Evolutionary conservation across 2,797 vertebrate species (phyloP).

Genomic region (Phrynocephalus guinanensis): DNA sequence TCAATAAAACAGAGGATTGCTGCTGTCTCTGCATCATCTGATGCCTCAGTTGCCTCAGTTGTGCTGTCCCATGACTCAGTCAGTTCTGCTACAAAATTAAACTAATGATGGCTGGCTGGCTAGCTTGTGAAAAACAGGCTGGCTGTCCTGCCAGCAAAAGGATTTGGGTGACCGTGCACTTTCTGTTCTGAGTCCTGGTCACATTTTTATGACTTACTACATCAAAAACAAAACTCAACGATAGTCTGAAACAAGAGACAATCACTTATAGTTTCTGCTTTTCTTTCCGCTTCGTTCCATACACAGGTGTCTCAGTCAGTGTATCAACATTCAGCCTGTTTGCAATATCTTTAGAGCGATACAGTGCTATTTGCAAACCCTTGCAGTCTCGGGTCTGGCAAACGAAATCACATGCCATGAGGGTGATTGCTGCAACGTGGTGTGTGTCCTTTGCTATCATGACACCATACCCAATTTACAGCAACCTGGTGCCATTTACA

Average conservation of each 20-base stretch:
- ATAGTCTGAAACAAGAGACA: neutral
- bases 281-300: conserved; percentile 19
- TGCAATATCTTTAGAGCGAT: conserved; percentile 96
- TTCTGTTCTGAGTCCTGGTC: neutral
- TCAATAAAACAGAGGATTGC: neutral
- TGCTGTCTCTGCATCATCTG: neutral
- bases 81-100: neutral
- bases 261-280: conserved; percentile 11
- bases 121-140: no score
- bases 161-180: neutral
- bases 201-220: neutral
- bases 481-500: conserved; percentile 89
- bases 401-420: conserved; percentile 94
- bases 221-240: neutral
- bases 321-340: conserved; percentile 97
- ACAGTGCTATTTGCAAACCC: conserved; percentile 97
- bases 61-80: neutral
- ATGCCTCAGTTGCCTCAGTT: neutral
- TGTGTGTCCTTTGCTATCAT: conserved; percentile 90
- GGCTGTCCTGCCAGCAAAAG: neutral
- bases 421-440: conserved; percentile 95
- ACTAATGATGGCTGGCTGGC: neutral
- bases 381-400: conserved; percentile 95
- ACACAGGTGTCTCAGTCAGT: conserved; percentile 91
- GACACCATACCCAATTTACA: conserved; percentile 94